phyloP scores from a whole-genome alignment of 2,888 invertebrate species.

The Sarcophaga rosellei region DNA sequence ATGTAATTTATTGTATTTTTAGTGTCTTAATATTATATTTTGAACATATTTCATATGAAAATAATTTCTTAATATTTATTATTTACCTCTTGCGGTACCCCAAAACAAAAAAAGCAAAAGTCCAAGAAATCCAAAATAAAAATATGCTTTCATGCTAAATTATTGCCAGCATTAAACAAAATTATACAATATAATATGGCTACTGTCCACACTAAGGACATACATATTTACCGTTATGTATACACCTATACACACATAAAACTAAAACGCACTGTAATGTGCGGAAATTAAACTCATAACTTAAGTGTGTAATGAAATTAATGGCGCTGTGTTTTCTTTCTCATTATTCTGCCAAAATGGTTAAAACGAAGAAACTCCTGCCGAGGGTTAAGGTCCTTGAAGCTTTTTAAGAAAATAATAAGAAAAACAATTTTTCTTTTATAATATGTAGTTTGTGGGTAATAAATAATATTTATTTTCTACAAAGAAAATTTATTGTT shows the following conservation, averaged over 20 bases:
- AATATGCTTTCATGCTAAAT: conserved; percentile 60
- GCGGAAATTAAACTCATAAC: conserved; percentile 61
- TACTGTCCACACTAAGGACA: not conserved
- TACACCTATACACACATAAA: too few species aligned
- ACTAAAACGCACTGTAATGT: not conserved
- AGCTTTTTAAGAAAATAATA: not conserved
- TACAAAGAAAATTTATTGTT: too few species aligned
- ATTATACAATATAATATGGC: too few species aligned
- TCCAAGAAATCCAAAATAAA: not conserved
- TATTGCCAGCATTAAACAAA: conserved; percentile 16
- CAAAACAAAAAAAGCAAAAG: not conserved
- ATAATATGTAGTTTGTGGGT: too few species aligned
- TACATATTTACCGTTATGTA: not conserved
- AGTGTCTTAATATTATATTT: conserved; percentile 52
- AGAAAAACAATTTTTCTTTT: too few species aligned
- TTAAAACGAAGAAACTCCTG: not conserved
- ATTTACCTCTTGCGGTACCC: not conserved
- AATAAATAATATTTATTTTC: too few species aligned
- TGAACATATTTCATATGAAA: conserved; percentile 37
- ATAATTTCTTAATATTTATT: conserved; percentile 3
- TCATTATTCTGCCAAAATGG: not conserved
- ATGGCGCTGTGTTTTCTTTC: conserved; percentile 27
- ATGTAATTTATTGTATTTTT: conserved; percentile 37
- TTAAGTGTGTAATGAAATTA: conserved; percentile 57
- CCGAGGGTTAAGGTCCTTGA: not conserved